Conservation (phyloP, 2,797 vertebrate species). For the Takifugu rubripes region DNA sequence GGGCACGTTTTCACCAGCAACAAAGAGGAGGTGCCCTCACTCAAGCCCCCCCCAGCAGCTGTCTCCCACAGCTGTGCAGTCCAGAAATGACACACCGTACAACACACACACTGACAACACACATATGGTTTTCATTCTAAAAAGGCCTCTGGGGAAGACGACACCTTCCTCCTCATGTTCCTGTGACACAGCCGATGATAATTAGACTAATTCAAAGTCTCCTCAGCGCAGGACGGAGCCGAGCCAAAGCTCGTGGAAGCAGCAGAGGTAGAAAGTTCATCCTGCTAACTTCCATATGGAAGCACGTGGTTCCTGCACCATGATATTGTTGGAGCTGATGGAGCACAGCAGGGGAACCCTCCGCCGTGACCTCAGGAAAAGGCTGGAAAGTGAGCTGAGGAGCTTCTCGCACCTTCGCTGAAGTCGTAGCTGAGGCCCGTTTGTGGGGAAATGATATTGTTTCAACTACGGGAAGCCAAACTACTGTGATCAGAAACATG, state of each 20-base stretch:
- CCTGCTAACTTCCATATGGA: slow-evolving; percentile 35
- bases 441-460: too few species aligned
- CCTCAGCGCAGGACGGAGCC: slow-evolving; percentile 52
- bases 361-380: slow-evolving; percentile 22
- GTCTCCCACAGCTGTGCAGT: slow-evolving; percentile 70
- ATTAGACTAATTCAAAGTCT: slow-evolving; percentile 73
- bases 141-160: slow-evolving; percentile 46
- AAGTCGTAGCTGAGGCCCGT: neutral
- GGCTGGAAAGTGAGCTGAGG: slow-evolving; percentile 9
- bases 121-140: slow-evolving; percentile 21
- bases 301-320: slow-evolving; percentile 34
- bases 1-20: slow-evolving; percentile 44
- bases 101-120: slow-evolving; percentile 18
- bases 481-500: neutral
- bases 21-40: slow-evolving; percentile 40
- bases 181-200: slow-evolving; percentile 62
- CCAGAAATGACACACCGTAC: slow-evolving; percentile 59
- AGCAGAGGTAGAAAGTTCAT: slow-evolving; percentile 58
- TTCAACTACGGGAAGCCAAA: too few species aligned
- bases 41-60: slow-evolving; percentile 63
- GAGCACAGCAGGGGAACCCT: slow-evolving; percentile 11
- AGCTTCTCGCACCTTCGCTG: neutral
- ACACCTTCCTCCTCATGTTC: slow-evolving; percentile 63
- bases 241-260: slow-evolving; percentile 16
- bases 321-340: slow-evolving; percentile 14